Base-by-base conservation (phyloP, 2,888 invertebrate species). In the Campoletis raptor region DNA sequence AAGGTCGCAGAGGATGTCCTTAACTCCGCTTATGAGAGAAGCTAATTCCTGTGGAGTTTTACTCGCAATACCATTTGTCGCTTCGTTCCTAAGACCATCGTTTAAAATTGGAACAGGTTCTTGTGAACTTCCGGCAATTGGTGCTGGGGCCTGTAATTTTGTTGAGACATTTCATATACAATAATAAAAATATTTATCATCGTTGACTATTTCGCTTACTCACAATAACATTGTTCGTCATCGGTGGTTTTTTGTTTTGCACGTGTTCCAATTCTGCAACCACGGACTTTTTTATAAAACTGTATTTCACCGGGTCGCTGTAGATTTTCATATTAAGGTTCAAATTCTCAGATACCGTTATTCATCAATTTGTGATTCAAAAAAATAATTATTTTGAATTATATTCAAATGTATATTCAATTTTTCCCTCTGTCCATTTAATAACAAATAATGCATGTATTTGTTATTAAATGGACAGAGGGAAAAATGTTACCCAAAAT, bases 1-100 rank as follows among this genome's bases (percentile, higher is more conserved):
- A 72, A 98, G 95, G 94, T 98, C 96, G 2, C 98, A 97, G 67
- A 99, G 95, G 82, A 98, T 94, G 91, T 97, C 97, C 90, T 96
- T 96, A 0, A 97, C 96, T 94, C 96, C 96, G 37, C 95, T 95
- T 37, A 97, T 96, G 64, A 96, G 94, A 42, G 85, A 87, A 74
- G 86, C 76, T 42, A 93, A 61, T 87, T 94, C 94, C 4, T 94
- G 90, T 36, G 94, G 94, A 24, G 83, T 69, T 21, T 88, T 91
- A 21, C 6, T 74, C 57, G 67, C 37, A 57, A 24, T 8, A 81
- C 83, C 42, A 40, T 81, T 82, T 6, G 81, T 45, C 24, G 36
- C 64, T 15, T 21, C 42, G 24, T 70, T 45, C 36, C 67, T 48
- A 81, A 69, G 52, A 18, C n/a, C 66, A 12, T 74, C 8, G 64